Conservation (phyloP, 2,113 vertebrate genomes). For the Cyrtonyx montezumae region DNA sequence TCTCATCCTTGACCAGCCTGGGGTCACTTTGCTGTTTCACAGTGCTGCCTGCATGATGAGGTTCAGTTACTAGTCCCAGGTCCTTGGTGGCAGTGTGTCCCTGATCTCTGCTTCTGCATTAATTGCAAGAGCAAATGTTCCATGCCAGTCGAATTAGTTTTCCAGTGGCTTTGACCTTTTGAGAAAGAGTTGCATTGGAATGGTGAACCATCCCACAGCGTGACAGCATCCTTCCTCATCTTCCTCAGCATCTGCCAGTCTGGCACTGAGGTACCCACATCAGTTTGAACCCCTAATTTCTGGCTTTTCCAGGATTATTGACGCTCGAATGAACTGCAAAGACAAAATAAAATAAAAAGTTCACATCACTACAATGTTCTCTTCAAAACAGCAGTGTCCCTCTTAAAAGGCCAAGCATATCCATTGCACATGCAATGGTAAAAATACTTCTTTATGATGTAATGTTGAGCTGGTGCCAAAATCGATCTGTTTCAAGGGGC, state of each 20-base stretch:
- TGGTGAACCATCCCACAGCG: neutral
- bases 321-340: neutral
- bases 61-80: neutral
- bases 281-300: neutral
- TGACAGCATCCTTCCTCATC: neutral
- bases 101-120: neutral
- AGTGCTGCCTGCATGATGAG: neutral
- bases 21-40: neutral
- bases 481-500: neutral
- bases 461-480: neutral
- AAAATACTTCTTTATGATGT: neutral
- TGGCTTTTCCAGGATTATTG: neutral
- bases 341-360: too few species aligned
- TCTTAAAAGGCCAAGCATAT: neutral
- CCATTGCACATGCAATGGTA: neutral
- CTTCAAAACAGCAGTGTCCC: neutral
- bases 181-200: neutral
- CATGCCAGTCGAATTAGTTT: neutral
- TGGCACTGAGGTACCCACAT: neutral
- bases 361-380: neutral
- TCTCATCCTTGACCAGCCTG: neutral
- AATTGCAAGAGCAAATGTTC: neutral
- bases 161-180: neutral
- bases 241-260: neutral
- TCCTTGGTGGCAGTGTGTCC: too few species aligned